Evolutionary conservation across 1,140 invertebrate genomes (phyloP), one percentile per base, ranked within the genome.

Genomic region (Telenomus remus): DNA sequence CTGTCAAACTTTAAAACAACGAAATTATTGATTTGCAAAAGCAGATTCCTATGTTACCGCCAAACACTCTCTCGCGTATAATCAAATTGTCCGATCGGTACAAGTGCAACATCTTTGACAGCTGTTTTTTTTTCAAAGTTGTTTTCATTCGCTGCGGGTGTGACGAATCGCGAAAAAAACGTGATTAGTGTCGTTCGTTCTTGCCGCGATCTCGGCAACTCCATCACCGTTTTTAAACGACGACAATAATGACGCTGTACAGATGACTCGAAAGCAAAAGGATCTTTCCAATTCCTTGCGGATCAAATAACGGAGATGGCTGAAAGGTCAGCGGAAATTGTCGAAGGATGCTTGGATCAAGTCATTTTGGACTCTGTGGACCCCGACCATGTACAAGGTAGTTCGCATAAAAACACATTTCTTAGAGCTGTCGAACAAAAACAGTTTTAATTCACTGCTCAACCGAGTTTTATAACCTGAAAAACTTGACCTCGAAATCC

Each of bases 291-390:
- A 61, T 55, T 61, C 46, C 35, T 49, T 10, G 42, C 35, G n/a
- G 55, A 55, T 55, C 34, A 70, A 70, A 61, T 70, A 70, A 70
- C 66, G 66, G 66, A 60, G 37, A 73, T 73, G 70, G 70, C 70
- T 59, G 70, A 73, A 60, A 57, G 61, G 13, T 55, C 44, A 53
- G 12, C 34, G 47, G 50, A 44, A 59, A 44, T 27, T 55, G 27
- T 60, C 12, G 44, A 60, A 39, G 61, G 53, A 72, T 72, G 35
- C 19, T 43, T 14, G 19, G 48, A 46, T 13, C 13, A 34, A 35
- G 10, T 46, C 44, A 27, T 27, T 6, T 51, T 49, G 2, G 42
- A 57, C n/a, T 5, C n/a, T 6, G 6, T 27, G 13, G 13, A 44
- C 33, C 35, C 8, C 55, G 19, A 34, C 12, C 13, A 4, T 11